Conservation (phyloP, 2,797 vertebrate genomes). For the Gallinago nigripennis region DNA sequence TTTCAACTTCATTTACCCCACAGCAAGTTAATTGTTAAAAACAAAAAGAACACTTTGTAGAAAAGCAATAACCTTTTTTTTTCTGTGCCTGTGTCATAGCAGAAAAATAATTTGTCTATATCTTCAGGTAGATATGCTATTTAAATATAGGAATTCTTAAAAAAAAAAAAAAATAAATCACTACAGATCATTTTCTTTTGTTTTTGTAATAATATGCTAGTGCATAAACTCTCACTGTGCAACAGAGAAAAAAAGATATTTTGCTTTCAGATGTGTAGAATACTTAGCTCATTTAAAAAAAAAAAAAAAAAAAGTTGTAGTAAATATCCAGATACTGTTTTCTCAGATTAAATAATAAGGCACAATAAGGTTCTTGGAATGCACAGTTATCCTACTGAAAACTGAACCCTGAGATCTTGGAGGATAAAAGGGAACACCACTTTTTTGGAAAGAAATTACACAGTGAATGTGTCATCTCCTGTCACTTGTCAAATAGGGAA, state of each 20-base stretch:
- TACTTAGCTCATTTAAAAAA: not conserved
- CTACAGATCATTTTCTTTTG: not conserved
- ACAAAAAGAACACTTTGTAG: not conserved
- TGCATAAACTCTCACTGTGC: not conserved
- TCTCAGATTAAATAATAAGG: too few relatives aligned
- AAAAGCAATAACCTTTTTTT: not conserved
- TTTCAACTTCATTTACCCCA: not conserved
- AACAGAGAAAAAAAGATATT: not conserved
- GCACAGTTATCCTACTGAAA: not conserved
- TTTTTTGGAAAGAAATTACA: not conserved
- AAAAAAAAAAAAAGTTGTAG: not conserved
- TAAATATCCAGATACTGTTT: too few relatives aligned
- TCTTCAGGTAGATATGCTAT: not conserved
- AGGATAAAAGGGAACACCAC: not conserved
- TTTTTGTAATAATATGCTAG: not conserved
- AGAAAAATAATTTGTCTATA: not conserved
- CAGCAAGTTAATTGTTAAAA: not conserved
- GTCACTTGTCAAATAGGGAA: not conserved
- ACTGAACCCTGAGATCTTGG: not conserved
- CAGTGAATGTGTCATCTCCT: not conserved
- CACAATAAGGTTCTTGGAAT: too few relatives aligned
- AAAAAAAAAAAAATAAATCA: not conserved
- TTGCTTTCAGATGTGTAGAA: not conserved
- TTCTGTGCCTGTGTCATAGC: not conserved
- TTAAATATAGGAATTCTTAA: not conserved